Evolutionary conservation across 2,888 invertebrate genomes (phyloP).

Genomic region (Oxystoma pomonae): DNA sequence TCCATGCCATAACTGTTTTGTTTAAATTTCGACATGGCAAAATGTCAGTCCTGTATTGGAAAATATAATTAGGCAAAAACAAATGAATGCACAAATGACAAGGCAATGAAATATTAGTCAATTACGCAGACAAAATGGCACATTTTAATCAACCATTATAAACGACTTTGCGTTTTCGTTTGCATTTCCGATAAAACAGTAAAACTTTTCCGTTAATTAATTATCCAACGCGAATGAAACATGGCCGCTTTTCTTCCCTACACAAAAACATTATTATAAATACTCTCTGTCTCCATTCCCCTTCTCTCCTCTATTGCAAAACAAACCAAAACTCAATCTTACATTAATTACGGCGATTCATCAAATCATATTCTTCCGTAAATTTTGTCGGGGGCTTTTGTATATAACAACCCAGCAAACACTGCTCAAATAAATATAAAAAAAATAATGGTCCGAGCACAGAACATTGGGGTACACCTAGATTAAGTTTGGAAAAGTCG

Average conservation of each 20-base stretch:
- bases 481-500: too few species aligned
- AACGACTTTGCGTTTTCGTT: background rate
- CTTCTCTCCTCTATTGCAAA: conserved; percentile 4
- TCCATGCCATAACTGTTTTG: background rate
- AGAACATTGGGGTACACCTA: too few species aligned
- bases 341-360: conserved; percentile 12
- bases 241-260: conserved; percentile 8
- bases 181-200: conserved; percentile 6
- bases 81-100: background rate
- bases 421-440: too few species aligned
- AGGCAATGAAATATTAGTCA: background rate
- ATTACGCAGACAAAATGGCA: background rate
- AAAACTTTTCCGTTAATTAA: conserved; percentile 10
- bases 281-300: background rate
- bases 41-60: background rate
- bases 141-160: background rate
- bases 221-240: conserved; percentile 11
- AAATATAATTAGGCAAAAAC: background rate
- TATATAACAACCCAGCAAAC: too few species aligned
- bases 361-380: too few species aligned
- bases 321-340: conserved; percentile 11
- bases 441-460: too few species aligned
- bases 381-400: too few species aligned
- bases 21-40: background rate
- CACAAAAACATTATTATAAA: background rate